Base-by-base conservation (phyloP, 2,888 invertebrate genomes). In the Oscheius sp. region DNA sequence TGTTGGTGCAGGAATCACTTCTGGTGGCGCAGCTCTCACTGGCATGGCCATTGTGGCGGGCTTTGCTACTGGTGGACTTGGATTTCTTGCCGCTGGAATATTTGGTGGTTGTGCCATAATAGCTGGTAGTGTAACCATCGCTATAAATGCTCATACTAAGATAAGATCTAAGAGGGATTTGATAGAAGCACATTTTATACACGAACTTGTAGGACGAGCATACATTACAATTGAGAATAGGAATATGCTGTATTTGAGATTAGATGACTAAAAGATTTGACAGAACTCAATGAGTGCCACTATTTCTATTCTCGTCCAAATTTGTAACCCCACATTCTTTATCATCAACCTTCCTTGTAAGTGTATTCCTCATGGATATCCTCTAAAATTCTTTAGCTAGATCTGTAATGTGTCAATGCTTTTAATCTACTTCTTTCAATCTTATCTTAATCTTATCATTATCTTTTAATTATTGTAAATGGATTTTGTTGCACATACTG, bases 381-480 rank as follows among this genome's bases (percentile, higher is more conserved):
- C n/a, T n/a, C n/a, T n/a, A n/a, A n/a, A n/a, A n/a, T n/a, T n/a
- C n/a, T n/a, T n/a, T n/a, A n/a, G n/a, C n/a, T n/a, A n/a, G n/a
- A n/a, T n/a, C n/a, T n/a, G n/a, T n/a, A n/a, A n/a, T n/a, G n/a
- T n/a, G n/a, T n/a, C n/a, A n/a, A n/a, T n/a, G n/a, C n/a, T n/a
- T n/a, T n/a, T n/a, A n/a, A n/a, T n/a, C n/a, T n/a, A n/a, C n/a
- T n/a, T n/a, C n/a, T n/a, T n/a, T n/a, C n/a, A n/a, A n/a, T n/a
- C n/a, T n/a, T n/a, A n/a, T n/a, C n/a, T n/a, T n/a, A 20, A 48
- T 48, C n/a, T n/a, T 23, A 48, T 48, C 48, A 48, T 48, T 20
- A 10, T 48, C n/a, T 48, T 48, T 48, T 48, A 48, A 48, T 48
- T 48, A 48, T 48, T 48, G 48, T 48, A 48, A 48, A 48, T 48